These are phyloP conservation scores for Entomobrya multifasciata DNA, from an alignment of 2,888 invertebrate species.

Conservation along the genomic window DNA sequence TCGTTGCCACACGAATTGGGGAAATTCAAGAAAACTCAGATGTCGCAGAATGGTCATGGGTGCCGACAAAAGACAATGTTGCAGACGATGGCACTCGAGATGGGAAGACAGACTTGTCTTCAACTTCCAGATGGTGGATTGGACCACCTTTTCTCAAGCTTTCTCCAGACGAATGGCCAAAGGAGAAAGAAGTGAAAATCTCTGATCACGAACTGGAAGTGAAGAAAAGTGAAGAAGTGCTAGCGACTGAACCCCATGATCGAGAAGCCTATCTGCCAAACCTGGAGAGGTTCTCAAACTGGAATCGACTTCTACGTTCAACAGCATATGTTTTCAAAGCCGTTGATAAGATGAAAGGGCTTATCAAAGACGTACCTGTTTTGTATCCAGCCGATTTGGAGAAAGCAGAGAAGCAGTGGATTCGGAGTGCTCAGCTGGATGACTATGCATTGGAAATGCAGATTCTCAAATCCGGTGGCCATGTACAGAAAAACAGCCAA, in stretches of 20 bases:
- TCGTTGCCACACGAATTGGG: slow-evolving; percentile 21
- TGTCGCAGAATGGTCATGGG: slow-evolving; percentile 2
- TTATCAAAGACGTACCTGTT: no score
- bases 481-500: background rate
- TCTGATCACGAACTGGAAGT: background rate
- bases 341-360: no score
- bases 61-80: background rate
- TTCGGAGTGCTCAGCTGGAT: background rate
- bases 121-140: background rate
- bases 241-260: no score
- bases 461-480: no score
- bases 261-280: background rate
- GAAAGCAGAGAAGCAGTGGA: background rate
- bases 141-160: slow-evolving; percentile 64
- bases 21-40: slow-evolving; percentile 26
- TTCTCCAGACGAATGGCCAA: background rate
- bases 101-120: background rate
- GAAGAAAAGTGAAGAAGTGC: background rate
- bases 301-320: background rate
- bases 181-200: background rate
- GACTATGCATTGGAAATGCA: background rate
- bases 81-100: slow-evolving; percentile 29
- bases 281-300: background rate
- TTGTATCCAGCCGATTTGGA: no score
- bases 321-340: background rate